phyloP scores from a whole-genome alignment of 2,888 invertebrate genomes.

The Hyposoter dolosus region DNA sequence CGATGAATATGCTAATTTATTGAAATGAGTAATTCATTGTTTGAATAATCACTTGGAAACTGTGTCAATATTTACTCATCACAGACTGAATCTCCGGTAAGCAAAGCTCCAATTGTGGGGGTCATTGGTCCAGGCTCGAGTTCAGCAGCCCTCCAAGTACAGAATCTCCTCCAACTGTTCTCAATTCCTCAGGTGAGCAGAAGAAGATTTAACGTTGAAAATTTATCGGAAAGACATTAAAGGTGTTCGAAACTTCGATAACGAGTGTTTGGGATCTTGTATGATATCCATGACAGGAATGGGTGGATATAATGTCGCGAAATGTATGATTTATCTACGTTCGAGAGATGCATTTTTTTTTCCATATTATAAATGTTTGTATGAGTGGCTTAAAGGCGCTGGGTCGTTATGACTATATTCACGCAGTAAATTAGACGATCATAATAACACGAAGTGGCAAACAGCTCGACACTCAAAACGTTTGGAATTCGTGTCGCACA shows the following conservation, averaged over 20 bases:
- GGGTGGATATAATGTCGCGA: background rate
- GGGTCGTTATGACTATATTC: background rate
- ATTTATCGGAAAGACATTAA: slow-evolving; percentile 49
- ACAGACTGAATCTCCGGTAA: slow-evolving; percentile 65
- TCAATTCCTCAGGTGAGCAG: slow-evolving; percentile 85
- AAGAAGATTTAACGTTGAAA: slow-evolving; percentile 6
- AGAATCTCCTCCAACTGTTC: slow-evolving; percentile 91
- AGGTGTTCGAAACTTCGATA: slow-evolving; percentile 18
- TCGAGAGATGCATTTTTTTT: background rate
- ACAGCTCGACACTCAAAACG: slow-evolving; percentile 26
- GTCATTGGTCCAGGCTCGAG: slow-evolving; percentile 92
- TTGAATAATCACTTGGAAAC: background rate
- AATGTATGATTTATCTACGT: slow-evolving; percentile 19
- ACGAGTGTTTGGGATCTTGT: slow-evolving; percentile 11
- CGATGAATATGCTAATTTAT: background rate
- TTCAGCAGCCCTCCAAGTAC: slow-evolving; percentile 90
- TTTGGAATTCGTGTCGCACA: slow-evolving; percentile 10
- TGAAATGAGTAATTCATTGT: background rate
- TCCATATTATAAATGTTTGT: background rate
- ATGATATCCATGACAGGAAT: background rate
- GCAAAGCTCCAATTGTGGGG: slow-evolving; percentile 87
- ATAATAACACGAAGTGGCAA: slow-evolving; percentile 19
- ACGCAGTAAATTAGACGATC: background rate
- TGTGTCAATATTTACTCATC: background rate
- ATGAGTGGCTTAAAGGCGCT: background rate